These are phyloP conservation scores for Apoda limacodes DNA, from an alignment of 2,888 invertebrate genomes.

Conservation along the genomic window DNA sequence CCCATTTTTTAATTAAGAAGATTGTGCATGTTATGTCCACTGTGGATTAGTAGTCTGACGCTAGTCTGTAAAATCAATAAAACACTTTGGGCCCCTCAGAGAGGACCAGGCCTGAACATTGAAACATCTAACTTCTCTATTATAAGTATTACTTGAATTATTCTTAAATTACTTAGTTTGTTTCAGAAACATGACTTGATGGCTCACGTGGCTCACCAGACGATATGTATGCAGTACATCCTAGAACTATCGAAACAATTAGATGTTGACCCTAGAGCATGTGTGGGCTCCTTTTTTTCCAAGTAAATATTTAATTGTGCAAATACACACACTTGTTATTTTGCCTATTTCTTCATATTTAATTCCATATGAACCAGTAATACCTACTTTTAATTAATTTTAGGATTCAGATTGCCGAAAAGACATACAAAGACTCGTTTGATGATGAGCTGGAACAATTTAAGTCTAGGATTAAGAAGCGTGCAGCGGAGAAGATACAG, in stretches of 20 bases:
- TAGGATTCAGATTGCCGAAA: constrained; percentile 94
- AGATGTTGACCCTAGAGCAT: constrained; percentile 91
- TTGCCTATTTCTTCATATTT: too few relatives aligned
- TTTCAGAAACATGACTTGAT: constrained; percentile 92
- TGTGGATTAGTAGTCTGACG: too few relatives aligned
- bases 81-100: too few relatives aligned
- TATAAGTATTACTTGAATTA: neutral
- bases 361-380: neutral
- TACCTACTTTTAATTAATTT: too few relatives aligned
- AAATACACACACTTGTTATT: too few relatives aligned
- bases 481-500: constrained; percentile 89
- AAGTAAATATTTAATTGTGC: constrained; percentile 41
- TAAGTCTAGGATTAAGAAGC: constrained; percentile 84
- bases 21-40: too few relatives aligned
- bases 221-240: constrained; percentile 98
- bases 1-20: too few relatives aligned
- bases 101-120: too few relatives aligned
- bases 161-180: constrained; percentile 11
- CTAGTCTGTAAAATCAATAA: too few relatives aligned
- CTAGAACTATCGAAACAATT: constrained; percentile 94
- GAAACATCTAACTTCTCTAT: neutral
- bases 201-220: constrained; percentile 97
- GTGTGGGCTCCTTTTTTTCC: constrained; percentile 89
- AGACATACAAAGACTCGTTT: constrained; percentile 92
- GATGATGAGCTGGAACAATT: constrained; percentile 92